phyloP scores from a whole-genome alignment of 2,888 invertebrate genomes.

The Epirrhoe alternata region DNA sequence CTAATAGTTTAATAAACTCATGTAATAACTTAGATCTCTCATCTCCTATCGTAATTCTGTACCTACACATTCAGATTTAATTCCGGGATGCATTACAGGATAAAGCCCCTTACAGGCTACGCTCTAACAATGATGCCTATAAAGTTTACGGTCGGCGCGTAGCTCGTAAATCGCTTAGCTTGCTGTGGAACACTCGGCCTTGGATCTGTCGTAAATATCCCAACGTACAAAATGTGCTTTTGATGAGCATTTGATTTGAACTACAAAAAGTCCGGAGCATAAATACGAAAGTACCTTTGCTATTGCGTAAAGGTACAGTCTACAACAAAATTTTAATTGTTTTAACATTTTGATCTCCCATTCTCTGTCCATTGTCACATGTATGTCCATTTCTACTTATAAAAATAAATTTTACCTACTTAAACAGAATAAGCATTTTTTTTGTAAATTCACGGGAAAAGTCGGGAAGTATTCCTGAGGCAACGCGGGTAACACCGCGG shows the following conservation, averaged over 20 bases:
- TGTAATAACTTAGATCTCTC: background rate
- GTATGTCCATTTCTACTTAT: too few relatives aligned
- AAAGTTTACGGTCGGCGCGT: conserved; percentile 35
- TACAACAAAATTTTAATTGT: background rate
- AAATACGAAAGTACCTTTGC: background rate
- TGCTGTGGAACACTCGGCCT: conserved; percentile 30
- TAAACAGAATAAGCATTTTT: too few relatives aligned
- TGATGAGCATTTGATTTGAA: conserved; percentile 20
- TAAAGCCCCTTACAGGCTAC: conserved; percentile 17
- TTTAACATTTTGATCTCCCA: too few relatives aligned
- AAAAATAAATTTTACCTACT: too few relatives aligned
- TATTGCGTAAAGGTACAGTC: background rate
- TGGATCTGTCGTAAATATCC: conserved; percentile 35
- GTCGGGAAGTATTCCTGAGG: too few relatives aligned
- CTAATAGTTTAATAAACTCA: too few relatives aligned
- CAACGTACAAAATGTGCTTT: conserved; percentile 28
- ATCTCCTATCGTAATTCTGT: background rate
- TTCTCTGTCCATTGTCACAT: too few relatives aligned
- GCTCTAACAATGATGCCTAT: conserved; percentile 33
- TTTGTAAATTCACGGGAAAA: too few relatives aligned
- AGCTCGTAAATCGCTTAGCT: conserved; percentile 41
- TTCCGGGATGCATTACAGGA: conserved; percentile 16
- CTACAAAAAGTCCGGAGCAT: conserved; percentile 2
- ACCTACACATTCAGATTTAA: conserved; percentile 1
- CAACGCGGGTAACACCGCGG: too few relatives aligned